Percentiles rank a stretch among this genome's conserved stretches.
These are phyloP conservation scores for Subacronicta megacephala DNA, from an alignment of 2,888 invertebrate genomes.

Conservation along the genomic window DNA sequence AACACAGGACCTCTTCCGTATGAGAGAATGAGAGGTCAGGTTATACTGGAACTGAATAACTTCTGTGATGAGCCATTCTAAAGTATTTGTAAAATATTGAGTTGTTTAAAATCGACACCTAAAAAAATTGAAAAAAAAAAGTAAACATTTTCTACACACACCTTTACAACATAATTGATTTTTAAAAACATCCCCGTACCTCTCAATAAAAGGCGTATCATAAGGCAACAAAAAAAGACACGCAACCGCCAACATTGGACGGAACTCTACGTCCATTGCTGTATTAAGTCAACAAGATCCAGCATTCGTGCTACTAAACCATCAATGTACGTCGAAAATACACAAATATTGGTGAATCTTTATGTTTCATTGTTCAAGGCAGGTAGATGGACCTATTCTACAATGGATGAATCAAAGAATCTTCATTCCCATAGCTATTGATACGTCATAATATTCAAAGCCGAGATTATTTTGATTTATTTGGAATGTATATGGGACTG, in stretches of 20 bases:
- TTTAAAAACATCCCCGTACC: conserved; percentile 67
- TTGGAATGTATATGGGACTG: conserved; percentile 30
- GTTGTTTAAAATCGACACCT: conserved; percentile 31
- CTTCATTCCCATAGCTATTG: conserved; percentile 51
- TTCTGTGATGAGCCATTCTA: too few species aligned
- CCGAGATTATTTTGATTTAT: conserved; percentile 31
- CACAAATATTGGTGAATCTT: conserved; percentile 20
- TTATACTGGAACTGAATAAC: too few species aligned
- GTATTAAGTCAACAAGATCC: background rate
- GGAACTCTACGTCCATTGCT: conserved; percentile 10
- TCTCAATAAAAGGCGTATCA: conserved; percentile 61
- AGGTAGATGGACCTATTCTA: conserved; percentile 58
- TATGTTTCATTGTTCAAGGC: conserved; percentile 40
- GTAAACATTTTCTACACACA: conserved; percentile 45
- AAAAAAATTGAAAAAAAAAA: conserved; percentile 23
- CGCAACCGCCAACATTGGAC: conserved; percentile 15
- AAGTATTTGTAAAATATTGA: conserved; percentile 5
- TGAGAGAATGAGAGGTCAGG: too few species aligned
- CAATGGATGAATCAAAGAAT: conserved; percentile 47
- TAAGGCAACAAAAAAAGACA: background rate
- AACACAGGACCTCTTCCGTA: too few species aligned
- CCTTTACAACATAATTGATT: conserved; percentile 79
- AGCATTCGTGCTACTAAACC: background rate
- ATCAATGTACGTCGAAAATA: conserved; percentile 18
- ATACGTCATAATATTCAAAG: conserved; percentile 48